Evolutionary conservation across 2,888 invertebrate genomes (phyloP), one percentile per base, ranked within the genome.

Genomic region (Adelphocoris suturalis): DNA sequence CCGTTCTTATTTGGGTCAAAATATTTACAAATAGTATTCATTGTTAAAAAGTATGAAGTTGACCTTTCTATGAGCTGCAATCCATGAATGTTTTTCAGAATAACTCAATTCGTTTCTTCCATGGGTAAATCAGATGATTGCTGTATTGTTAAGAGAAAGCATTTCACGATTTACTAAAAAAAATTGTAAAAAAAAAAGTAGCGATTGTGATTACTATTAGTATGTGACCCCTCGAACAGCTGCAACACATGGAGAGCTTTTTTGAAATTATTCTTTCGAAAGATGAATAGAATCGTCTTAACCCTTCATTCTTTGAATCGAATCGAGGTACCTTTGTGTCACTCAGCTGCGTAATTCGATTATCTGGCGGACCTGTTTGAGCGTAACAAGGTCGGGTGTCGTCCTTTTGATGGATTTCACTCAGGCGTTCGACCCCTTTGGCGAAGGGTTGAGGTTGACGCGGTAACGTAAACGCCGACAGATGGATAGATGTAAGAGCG

Each of bases 221-320:
- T 37, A 7, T 37, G 37, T 37, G 37, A 37, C 37, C 37, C 37
- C 37, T 37, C 52, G 13, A 11, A 11, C 52, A 52, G 52, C 52
- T 52, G 52, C 12, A 52, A 52, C 16, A 3, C 52, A 52, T 52
- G n/a, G n/a, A n/a, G n/a, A n/a, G n/a, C 3, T 14, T 75, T 75
- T 14, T 75, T 9, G 7, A 19, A 9, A 11, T 75, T 75, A 27
- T 75, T 75, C 75, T 27, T 28, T 27, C 23, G 57, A 75, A 75
- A 75, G 28, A 75, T 75, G 75, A 75, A 75, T 75, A 75, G 75
- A 75, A 75, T 27, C 75, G 19, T 75, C 75, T 75, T 75, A 75
- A 75, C 75, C 75, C 75, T 19, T 75, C 75, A 75, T 75, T 75
- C 13, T 75, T 75, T 19, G 57, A 57, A 57, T 75, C 75, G 75